phyloP scores from a whole-genome alignment of 2,113 vertebrate genomes.

The Paramormyrops kingsleyae region DNA sequence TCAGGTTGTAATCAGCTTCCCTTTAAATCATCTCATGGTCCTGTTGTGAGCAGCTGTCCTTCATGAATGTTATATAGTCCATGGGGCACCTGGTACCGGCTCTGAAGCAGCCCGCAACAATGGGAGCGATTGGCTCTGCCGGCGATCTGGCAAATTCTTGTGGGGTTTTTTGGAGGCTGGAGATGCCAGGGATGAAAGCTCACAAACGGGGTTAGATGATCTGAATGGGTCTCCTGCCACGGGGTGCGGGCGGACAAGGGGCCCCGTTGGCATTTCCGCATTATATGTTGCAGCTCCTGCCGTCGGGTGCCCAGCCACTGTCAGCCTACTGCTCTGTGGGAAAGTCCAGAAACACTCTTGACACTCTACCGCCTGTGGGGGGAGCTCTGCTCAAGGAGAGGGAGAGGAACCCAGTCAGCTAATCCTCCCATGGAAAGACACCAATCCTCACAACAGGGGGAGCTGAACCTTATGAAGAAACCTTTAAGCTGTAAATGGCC shows the following conservation, averaged over 20 bases:
- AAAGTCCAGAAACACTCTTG: background rate
- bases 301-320: background rate
- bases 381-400: background rate
- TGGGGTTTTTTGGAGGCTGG: background rate
- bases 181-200: background rate
- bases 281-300: background rate
- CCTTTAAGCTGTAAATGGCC: background rate
- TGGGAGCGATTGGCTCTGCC: background rate
- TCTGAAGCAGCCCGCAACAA: background rate
- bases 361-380: background rate
- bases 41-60: background rate
- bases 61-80: background rate
- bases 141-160: background rate
- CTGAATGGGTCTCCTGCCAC: background rate
- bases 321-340: background rate
- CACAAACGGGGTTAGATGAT: background rate
- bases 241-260: too few relatives aligned
- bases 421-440: background rate
- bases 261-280: background rate
- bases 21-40: background rate
- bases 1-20: background rate
- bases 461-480: background rate
- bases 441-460: background rate
- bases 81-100: background rate
- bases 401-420: background rate